A percentile compares a stretch with the other conserved stretches of the same genome.
Evolutionary conservation across 2,888 invertebrate species (phyloP).

Genomic region (Andrena camellia): DNA sequence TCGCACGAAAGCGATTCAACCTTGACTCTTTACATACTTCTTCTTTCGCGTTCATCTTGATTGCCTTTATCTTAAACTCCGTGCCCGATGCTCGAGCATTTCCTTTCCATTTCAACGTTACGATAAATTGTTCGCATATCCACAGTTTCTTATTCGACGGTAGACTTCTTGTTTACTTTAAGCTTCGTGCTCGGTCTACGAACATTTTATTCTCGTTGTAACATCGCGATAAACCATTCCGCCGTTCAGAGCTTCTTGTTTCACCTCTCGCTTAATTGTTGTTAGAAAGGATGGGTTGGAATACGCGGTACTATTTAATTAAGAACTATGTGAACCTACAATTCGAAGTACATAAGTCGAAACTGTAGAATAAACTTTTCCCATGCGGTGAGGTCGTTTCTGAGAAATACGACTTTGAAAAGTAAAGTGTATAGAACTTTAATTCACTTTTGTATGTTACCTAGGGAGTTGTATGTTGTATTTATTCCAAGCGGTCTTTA

Average conservation of each 20-base stretch:
- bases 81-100: conserved; percentile 4
- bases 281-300: too few species aligned
- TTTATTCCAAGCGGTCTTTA: too few species aligned
- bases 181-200: neutral
- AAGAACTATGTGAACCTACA: neutral
- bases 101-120: conserved; percentile 24
- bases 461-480: too few species aligned
- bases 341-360: neutral
- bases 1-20: conserved; percentile 11
- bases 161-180: neutral
- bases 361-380: neutral
- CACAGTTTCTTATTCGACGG: neutral
- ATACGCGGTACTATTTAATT: neutral
- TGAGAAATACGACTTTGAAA: neutral
- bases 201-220: neutral
- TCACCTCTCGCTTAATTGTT: neutral
- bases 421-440: too few species aligned
- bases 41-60: conserved; percentile 19
- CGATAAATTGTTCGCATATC: conserved; percentile 12
- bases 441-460: too few species aligned
- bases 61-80: conserved; percentile 2
- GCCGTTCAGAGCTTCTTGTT: neutral
- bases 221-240: conserved; percentile 5
- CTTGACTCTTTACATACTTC: conserved; percentile 26
- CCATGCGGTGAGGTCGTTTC: neutral